Evolutionary conservation across 2,888 invertebrate species (phyloP), one percentile per base, ranked within the genome.

Genomic region (Poecilobothrus nobilitatus): DNA sequence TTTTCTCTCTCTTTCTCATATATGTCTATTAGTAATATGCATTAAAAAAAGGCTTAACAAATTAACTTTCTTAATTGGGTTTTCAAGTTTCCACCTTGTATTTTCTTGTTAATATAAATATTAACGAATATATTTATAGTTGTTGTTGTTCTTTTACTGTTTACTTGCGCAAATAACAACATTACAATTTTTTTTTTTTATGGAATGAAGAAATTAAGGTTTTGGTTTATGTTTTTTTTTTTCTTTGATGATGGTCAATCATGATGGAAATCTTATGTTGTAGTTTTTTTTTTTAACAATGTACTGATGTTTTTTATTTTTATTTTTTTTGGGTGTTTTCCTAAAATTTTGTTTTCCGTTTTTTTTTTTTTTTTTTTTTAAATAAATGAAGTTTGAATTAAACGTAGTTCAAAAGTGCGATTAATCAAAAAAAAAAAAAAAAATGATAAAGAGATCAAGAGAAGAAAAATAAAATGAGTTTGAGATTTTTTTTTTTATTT

Each of bases 61-160:
- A 53, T 53, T 53, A 53, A 53, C 53, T 53, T 53, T 53, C 53
- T 53, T 53, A 53, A 53, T 53, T 53, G 53, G 53, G 53, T 53
- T 53, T 53, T 53, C 53, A 53, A 53, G 53, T 53, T 53, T 53
- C 53, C 53, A 53, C 53, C 53, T 53, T 53, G 53, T 18, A 53
- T 37, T 37, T 10, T 37, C 27, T 37, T 37, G 37, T 37, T 37
- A 12, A 37, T 37, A 37, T 37, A 27, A 27, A 27, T 27, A 27
- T 27, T 27, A 27, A 27, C 27, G 27, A 27, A 27, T 27, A 27
- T 27, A 27, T 27, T 27, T 37, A 37, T 37, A 37, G 12, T 8
- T 37, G 12, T 10, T 37, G 37, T 37, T 37, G 37, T 12, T 37
- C 5, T 37, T 10, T 37, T 10, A 8, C 1, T 37, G 37, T 37